phyloP scores from a whole-genome alignment of 2,797 vertebrate genomes.

The Oryzias sinensis region DNA sequence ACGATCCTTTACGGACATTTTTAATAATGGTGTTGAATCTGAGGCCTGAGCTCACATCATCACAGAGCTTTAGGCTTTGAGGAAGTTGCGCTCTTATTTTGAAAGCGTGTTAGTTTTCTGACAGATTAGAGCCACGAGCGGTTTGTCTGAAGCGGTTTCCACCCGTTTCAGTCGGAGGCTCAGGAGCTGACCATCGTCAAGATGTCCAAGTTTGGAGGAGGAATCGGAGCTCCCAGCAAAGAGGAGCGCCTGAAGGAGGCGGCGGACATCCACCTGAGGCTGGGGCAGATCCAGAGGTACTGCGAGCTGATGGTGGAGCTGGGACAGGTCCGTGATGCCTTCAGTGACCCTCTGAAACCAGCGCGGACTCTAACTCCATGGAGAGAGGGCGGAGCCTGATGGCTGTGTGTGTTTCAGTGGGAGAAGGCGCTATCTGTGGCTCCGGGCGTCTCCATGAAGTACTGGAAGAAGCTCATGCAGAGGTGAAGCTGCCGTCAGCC shows the following conservation, averaged over 20 bases:
- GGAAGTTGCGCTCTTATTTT: too few species aligned
- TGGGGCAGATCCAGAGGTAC: constrained; percentile 95
- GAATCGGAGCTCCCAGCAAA: constrained; percentile 92
- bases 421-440: constrained; percentile 94
- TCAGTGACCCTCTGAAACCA: too few species aligned
- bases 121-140: too few species aligned
- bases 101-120: too few species aligned
- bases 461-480: constrained; percentile 97
- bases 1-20: too few species aligned
- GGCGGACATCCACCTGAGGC: constrained; percentile 91
- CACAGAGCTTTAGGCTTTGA: too few species aligned
- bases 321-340: constrained; percentile 83
- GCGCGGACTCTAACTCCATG: too few species aligned
- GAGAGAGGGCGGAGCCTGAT: neutral
- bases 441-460: constrained; percentile 95
- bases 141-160: too few species aligned
- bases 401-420: constrained; percentile 79
- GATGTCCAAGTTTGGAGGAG: constrained; percentile 96
- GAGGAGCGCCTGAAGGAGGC: constrained; percentile 92
- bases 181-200: constrained; percentile 96
- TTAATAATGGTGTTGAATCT: too few species aligned
- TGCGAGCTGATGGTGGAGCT: constrained; percentile 98
- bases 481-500: constrained; percentile 65
- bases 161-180: constrained; percentile 86
- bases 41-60: too few species aligned